phyloP scores from a whole-genome alignment of 2,113 vertebrate genomes.

The Camelus bactrianus region DNA sequence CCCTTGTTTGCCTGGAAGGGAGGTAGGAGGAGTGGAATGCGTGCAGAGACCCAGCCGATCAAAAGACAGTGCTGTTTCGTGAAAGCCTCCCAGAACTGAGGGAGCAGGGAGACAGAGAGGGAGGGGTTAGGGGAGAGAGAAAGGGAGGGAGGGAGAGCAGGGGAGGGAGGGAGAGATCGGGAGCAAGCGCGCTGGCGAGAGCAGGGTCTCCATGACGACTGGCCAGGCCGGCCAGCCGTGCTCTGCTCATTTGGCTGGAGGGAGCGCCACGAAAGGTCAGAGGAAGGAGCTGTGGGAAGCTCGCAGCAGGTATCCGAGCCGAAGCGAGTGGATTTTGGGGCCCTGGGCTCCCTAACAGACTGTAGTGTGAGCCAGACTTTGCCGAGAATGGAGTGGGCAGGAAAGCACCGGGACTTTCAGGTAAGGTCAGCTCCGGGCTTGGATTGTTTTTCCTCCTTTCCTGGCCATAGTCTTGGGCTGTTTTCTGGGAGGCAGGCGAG shows the following conservation, averaged over 20 bases:
- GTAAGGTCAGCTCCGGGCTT: conserved; percentile 83
- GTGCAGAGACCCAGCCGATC: conserved; percentile 81
- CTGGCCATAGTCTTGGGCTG: neutral
- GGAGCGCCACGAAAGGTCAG: conserved; percentile 85
- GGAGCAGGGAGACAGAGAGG: neutral
- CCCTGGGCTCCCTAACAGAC: conserved; percentile 77
- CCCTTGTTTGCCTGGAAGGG: conserved; percentile 80
- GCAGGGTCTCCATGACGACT: conserved; percentile 89
- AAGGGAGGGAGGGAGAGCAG: neutral
- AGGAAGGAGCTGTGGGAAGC: conserved; percentile 88
- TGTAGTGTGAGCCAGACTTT: conserved; percentile 86
- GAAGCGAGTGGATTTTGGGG: conserved; percentile 77
- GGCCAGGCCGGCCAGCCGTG: conserved; percentile 80
- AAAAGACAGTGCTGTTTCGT: conserved; percentile 86
- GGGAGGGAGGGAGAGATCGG: neutral
- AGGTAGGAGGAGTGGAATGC: conserved; percentile 86
- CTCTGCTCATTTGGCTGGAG: conserved; percentile 85
- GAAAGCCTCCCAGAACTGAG: conserved; percentile 85
- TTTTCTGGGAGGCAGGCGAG: conserved; percentile 71
- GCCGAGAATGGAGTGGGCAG: conserved; percentile 88
- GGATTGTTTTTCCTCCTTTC: neutral
- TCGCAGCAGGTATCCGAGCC: conserved; percentile 85
- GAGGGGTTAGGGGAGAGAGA: neutral
- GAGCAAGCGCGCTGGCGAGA: conserved; percentile 29
- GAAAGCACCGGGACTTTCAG: conserved; percentile 85